Conservation (phyloP, 1,140 invertebrate species). For the Drosophila jambulina region DNA sequence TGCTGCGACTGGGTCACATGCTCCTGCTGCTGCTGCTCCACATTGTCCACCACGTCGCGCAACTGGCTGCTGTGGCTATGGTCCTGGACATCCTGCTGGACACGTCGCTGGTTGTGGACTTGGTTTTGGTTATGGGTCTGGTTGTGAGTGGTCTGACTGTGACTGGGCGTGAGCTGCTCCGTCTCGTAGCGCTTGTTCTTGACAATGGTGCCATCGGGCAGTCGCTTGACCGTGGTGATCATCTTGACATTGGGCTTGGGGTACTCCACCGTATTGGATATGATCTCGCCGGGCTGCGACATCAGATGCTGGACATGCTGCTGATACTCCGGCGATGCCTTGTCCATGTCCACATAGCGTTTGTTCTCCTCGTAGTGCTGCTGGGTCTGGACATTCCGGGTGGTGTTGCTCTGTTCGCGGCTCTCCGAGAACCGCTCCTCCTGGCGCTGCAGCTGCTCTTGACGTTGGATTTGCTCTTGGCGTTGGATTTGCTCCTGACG, state of each 20-base stretch:
- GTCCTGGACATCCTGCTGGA: slow-evolving; percentile 44
- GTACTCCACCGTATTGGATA: slow-evolving; percentile 87
- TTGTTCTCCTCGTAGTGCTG: slow-evolving; percentile 79
- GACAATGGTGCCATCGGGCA: slow-evolving; percentile 88
- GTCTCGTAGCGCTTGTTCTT: slow-evolving; percentile 88
- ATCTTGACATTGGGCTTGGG: slow-evolving; percentile 88
- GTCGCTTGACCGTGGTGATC: slow-evolving; percentile 87
- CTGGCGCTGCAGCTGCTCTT: slow-evolving; percentile 52
- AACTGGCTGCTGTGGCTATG: slow-evolving; percentile 29
- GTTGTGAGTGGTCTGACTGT: slow-evolving; percentile 25
- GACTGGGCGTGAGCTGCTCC: slow-evolving; percentile 71
- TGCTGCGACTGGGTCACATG: slow-evolving; percentile 63
- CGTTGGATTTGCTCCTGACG: slow-evolving; percentile 47
- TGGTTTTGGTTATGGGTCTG: slow-evolving; percentile 42
- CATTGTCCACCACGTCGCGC: slow-evolving; percentile 67
- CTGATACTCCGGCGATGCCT: slow-evolving; percentile 81
- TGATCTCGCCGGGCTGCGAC: slow-evolving; percentile 84
- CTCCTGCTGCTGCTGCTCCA: slow-evolving; percentile 54
- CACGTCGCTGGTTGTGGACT: slow-evolving; percentile 40
- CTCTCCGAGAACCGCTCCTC: slow-evolving; percentile 70
- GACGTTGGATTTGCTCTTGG: slow-evolving; percentile 26
- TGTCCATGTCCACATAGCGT: slow-evolving; percentile 82
- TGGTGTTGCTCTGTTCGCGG: slow-evolving; percentile 67
- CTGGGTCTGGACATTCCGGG: slow-evolving; percentile 74
- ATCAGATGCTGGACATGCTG: slow-evolving; percentile 79